A percentile compares a stretch with the other conserved stretches of the same genome.
Evolutionary conservation across 2,888 invertebrate species (phyloP).

Genomic region (Hylaea fasciaria): DNA sequence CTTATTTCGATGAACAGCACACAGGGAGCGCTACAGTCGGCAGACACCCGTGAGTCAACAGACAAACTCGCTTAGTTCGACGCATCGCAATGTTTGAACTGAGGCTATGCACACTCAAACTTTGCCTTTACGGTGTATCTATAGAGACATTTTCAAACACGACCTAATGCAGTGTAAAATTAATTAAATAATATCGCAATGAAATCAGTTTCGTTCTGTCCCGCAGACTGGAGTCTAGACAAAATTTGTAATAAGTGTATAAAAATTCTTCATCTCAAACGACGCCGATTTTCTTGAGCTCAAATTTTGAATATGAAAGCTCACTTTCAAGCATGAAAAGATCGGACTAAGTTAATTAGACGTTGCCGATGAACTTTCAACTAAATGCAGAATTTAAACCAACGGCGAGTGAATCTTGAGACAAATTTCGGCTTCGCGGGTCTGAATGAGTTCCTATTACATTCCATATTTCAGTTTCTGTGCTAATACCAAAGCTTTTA

Average conservation of each 20-base stretch:
- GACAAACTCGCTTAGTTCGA: slow-evolving; percentile 71
- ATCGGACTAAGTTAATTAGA: slow-evolving; percentile 32
- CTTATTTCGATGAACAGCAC: slow-evolving; percentile 57
- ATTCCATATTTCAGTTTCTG: not conserved
- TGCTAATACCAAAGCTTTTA: no score
- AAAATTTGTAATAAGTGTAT: not conserved
- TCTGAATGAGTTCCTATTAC: not conserved
- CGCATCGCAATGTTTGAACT: slow-evolving; percentile 66
- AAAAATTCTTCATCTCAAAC: slow-evolving; percentile 7
- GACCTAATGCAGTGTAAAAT: slow-evolving; percentile 60
- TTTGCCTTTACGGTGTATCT: slow-evolving; percentile 59
- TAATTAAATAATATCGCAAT: slow-evolving; percentile 62
- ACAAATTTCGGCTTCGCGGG: not conserved
- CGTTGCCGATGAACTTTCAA: slow-evolving; percentile 12
- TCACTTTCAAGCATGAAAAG: slow-evolving; percentile 15
- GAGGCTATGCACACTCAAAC: slow-evolving; percentile 65
- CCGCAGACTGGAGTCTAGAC: not conserved
- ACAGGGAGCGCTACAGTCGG: slow-evolving; percentile 24
- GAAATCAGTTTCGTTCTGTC: slow-evolving; percentile 47
- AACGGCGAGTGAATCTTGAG: no score
- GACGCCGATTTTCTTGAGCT: slow-evolving; percentile 19
- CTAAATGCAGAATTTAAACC: slow-evolving; percentile 15
- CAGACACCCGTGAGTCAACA: slow-evolving; percentile 58
- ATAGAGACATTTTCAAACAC: slow-evolving; percentile 62
- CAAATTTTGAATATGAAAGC: slow-evolving; percentile 12